A percentile compares a stretch with the other conserved stretches of the same genome.
Conservation (phyloP, 2,797 vertebrate genomes). For the Podarcis siculus region DNA sequence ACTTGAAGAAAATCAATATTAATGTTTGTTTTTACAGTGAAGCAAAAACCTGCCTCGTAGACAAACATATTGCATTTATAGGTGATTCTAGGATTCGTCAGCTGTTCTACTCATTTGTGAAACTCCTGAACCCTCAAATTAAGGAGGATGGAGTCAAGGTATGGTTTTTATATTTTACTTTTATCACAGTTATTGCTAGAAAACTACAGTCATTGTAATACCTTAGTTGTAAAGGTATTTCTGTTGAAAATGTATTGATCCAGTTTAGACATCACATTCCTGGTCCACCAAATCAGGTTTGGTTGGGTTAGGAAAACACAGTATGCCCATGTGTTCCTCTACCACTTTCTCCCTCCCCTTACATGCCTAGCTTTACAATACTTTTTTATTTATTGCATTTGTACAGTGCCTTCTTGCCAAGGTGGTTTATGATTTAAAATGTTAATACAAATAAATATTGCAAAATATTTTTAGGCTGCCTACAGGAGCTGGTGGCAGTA, state of each 20-base stretch:
- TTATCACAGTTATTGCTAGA: background rate
- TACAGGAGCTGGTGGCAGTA: too few relatives aligned
- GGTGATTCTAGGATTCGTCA: constrained; percentile 97
- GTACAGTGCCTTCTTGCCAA: too few relatives aligned
- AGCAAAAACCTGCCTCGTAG: constrained; percentile 90
- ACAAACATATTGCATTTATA: constrained; percentile 89
- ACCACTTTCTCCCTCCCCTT: background rate
- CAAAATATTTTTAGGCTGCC: too few relatives aligned
- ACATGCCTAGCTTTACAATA: background rate
- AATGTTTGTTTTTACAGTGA: constrained; percentile 85
- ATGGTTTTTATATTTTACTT: constrained; percentile 45
- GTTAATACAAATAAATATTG: too few relatives aligned
- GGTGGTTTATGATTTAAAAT: too few relatives aligned
- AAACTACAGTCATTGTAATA: background rate
- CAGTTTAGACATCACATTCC: background rate
- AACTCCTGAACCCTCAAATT: constrained; percentile 87
- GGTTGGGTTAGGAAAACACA: background rate
- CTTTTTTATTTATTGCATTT: background rate
- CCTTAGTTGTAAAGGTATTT: background rate
- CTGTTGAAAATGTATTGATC: background rate
- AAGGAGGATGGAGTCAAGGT: constrained; percentile 94
- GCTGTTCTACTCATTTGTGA: constrained; percentile 93
- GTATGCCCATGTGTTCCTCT: too few relatives aligned
- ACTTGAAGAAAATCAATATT: constrained; percentile 30
- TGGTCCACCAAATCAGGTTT: background rate